Conservation (phyloP, 1,140 invertebrate species). For the Steinernema khuongi region DNA sequence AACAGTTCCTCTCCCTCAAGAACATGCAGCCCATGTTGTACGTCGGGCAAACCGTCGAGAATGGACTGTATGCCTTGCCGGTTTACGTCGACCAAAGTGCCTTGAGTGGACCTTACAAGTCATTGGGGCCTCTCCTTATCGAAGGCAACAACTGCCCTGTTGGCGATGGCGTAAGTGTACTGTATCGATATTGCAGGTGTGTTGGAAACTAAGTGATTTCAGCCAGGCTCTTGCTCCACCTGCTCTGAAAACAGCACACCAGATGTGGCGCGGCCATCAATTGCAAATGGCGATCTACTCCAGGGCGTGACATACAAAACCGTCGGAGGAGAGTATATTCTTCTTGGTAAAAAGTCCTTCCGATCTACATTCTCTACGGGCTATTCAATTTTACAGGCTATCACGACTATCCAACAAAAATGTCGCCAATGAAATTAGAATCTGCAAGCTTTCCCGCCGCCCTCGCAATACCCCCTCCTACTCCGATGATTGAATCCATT, state of each 20-base stretch:
- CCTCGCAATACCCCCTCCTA: neutral
- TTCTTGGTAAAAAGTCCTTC: neutral
- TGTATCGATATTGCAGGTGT: neutral
- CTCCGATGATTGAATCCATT: neutral
- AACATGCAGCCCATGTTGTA: conserved; percentile 69
- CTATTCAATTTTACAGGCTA: neutral
- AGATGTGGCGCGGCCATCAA: neutral
- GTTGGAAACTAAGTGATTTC: neutral
- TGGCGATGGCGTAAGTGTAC: neutral
- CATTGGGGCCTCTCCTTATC: conserved; percentile 55
- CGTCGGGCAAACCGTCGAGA: conserved; percentile 75
- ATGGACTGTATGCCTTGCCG: conserved; percentile 82
- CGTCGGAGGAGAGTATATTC: neutral
- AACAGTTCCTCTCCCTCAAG: neutral
- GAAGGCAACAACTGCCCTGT: conserved; percentile 55
- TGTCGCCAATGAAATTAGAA: neutral
- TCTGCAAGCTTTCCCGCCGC: neutral
- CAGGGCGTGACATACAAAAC: neutral
- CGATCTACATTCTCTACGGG: neutral
- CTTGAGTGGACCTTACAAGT: conserved; percentile 60
- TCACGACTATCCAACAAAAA: neutral
- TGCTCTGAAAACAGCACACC: neutral
- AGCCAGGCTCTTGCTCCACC: neutral
- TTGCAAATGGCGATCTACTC: neutral
- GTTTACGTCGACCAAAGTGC: conserved; percentile 78